A percentile compares a stretch with the other conserved stretches of the same genome.
These are phyloP conservation scores for Anthrax anthrax DNA, from an alignment of 2,888 invertebrate genomes.

Conservation along the genomic window DNA sequence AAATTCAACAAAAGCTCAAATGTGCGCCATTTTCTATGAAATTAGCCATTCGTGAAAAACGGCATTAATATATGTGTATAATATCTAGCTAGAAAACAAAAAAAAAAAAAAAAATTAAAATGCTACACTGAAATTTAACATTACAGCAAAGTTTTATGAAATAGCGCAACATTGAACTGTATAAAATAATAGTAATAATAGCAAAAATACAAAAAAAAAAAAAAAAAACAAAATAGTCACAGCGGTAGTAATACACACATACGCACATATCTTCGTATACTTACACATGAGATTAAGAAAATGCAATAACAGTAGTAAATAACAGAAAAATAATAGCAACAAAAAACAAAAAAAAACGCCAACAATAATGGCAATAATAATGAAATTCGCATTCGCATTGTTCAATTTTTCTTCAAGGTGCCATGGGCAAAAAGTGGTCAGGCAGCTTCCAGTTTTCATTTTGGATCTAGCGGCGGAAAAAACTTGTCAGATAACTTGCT, in stretches of 20 bases:
- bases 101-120: not conserved
- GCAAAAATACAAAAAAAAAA: too few relatives aligned
- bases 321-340: too few relatives aligned
- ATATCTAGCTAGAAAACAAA: too few relatives aligned
- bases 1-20: not conserved
- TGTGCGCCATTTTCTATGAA: conserved; percentile 11
- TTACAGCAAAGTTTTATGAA: too few relatives aligned
- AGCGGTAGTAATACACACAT: too few relatives aligned
- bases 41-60: conserved; percentile 10
- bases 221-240: too few relatives aligned
- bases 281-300: too few relatives aligned
- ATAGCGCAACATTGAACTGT: too few relatives aligned
- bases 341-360: not conserved
- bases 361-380: not conserved
- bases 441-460: conserved; percentile 20
- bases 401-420: conserved; percentile 13
- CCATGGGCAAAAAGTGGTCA: conserved; percentile 16
- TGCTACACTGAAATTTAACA: too few relatives aligned
- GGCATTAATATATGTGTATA: not conserved
- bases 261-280: too few relatives aligned
- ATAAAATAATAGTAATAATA: too few relatives aligned
- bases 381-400: conserved; percentile 10
- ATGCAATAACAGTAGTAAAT: too few relatives aligned
- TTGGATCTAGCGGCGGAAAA: conserved; percentile 10
- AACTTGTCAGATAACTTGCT: conserved; percentile 9